Conservation (phyloP, 2,113 vertebrate genomes). For the Anseranas semipalmata region DNA sequence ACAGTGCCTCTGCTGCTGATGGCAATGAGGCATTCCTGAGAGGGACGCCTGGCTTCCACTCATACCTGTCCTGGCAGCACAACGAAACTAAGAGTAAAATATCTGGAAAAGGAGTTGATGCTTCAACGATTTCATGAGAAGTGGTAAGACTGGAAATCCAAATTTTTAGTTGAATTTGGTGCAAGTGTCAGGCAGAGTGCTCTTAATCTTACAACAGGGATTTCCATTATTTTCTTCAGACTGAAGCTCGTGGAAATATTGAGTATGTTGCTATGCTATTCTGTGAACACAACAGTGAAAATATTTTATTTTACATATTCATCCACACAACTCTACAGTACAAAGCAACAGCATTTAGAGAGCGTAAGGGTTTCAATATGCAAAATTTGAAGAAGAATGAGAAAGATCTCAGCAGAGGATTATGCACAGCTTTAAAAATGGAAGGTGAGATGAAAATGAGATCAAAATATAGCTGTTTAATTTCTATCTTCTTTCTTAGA, state of each 20-base stretch:
- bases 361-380: background rate
- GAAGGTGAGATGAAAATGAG: background rate
- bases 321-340: background rate
- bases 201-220: background rate
- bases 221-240: background rate
- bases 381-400: background rate
- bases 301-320: background rate
- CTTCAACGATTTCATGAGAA: background rate
- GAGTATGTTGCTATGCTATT: background rate
- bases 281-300: background rate
- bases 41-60: background rate
- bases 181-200: background rate
- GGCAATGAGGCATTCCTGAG: background rate
- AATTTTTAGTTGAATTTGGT: background rate
- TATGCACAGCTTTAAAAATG: background rate
- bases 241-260: background rate
- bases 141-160: background rate
- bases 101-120: background rate
- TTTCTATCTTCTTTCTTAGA: too few species aligned
- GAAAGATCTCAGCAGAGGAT: background rate
- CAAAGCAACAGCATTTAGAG: background rate
- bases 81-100: background rate
- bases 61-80: background rate
- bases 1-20: background rate
- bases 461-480: background rate